phyloP scores from a whole-genome alignment of 2,888 invertebrate genomes.

The Mythimna loreyi region DNA sequence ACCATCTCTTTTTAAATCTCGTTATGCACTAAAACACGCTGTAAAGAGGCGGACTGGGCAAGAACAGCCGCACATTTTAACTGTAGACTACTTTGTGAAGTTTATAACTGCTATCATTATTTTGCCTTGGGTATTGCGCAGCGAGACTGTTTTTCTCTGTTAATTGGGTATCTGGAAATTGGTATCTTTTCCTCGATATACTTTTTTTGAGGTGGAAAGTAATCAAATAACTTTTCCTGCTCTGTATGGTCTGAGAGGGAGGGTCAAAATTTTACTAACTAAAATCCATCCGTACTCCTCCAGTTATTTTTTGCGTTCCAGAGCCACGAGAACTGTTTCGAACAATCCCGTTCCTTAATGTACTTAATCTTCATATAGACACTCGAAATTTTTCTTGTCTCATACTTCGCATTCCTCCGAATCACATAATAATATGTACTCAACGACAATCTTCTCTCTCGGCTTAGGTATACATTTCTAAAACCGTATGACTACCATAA shows the following conservation, averaged over 20 bases:
- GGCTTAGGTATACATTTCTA: neutral
- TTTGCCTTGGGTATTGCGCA: neutral
- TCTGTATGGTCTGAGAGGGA: no score
- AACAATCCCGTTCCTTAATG: no score
- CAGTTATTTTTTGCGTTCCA: no score
- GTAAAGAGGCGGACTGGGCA: conserved; percentile 21
- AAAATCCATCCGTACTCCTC: no score
- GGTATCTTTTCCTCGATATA: neutral
- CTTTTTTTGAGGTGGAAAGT: no score
- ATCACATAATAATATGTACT: no score
- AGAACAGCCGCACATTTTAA: conserved; percentile 33
- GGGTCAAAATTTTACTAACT: no score
- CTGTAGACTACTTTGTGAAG: conserved; percentile 6
- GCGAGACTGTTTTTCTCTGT: neutral
- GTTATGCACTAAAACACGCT: conserved; percentile 55
- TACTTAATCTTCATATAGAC: neutral
- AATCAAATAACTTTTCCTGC: no score
- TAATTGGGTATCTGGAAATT: no score
- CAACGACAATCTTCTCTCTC: no score
- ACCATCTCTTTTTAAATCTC: conserved; percentile 47
- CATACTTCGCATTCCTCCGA: neutral
- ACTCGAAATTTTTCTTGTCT: neutral
- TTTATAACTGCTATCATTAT: conserved; percentile 1
- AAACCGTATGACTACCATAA: neutral
- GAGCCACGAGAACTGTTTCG: no score